phyloP scores from a whole-genome alignment of 2,113 vertebrate genomes.

The crab-eating macaque (Macaca fascicularis) region DNA sequence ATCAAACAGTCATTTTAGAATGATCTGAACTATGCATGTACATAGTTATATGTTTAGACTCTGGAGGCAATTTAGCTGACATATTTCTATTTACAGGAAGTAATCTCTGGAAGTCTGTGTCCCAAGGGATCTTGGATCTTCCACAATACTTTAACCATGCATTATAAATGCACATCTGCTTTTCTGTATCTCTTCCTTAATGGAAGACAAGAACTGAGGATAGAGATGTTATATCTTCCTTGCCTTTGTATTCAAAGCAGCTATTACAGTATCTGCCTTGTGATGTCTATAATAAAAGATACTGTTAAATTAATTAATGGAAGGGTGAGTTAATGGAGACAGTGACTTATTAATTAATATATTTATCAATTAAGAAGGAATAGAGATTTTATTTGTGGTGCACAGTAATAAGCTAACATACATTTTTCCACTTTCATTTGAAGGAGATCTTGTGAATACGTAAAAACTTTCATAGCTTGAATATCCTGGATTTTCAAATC shows the following conservation, averaged over 20 bases:
- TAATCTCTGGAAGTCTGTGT: neutral
- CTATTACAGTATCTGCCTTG: neutral
- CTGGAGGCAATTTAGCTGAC: neutral
- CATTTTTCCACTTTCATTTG: neutral
- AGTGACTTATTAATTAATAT: too few relatives aligned
- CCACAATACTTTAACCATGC: neutral
- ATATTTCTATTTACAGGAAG: conserved; percentile 8
- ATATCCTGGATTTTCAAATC: neutral
- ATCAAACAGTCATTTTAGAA: neutral
- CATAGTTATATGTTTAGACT: neutral
- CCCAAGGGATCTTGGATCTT: neutral
- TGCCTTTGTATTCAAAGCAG: neutral
- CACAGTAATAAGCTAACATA: neutral
- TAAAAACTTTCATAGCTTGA: neutral
- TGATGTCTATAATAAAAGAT: neutral
- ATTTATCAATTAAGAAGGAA: neutral
- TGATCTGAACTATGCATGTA: neutral
- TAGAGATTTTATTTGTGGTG: neutral
- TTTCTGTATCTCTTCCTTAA: neutral
- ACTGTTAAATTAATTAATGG: neutral
- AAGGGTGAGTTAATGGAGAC: neutral
- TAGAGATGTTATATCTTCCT: neutral
- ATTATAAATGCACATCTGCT: neutral
- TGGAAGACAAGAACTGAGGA: neutral
- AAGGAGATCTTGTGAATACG: neutral